Conservation (phyloP, 2,797 vertebrate species). For the Sebastes trivittatus region DNA sequence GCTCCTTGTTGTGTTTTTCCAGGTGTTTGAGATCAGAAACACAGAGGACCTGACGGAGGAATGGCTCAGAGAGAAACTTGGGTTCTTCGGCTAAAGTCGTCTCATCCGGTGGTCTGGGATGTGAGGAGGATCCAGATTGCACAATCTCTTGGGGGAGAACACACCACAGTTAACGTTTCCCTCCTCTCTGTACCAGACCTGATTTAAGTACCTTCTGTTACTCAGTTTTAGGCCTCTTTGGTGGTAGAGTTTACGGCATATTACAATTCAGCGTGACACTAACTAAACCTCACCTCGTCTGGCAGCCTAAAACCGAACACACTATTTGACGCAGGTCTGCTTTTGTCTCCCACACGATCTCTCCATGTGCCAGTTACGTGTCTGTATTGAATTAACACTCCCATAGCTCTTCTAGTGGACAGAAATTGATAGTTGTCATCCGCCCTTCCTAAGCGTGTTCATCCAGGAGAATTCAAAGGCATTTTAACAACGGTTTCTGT, state of each 20-base stretch:
- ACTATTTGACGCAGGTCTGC: conserved; percentile 56
- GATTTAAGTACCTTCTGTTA: conserved; percentile 29
- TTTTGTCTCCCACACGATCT: conserved; percentile 51
- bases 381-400: conserved; percentile 61
- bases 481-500: conserved; percentile 19
- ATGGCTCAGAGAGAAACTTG: conserved; percentile 85
- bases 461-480: conserved; percentile 23
- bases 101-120: conserved; percentile 5
- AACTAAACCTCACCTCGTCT: conserved; percentile 12
- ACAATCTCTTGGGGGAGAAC: conserved; percentile 59
- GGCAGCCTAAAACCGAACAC: conserved; percentile 26
- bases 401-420: conserved; percentile 26
- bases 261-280: not conserved
- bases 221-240: conserved; percentile 29
- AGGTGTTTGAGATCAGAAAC: conserved; percentile 88
- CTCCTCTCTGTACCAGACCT: conserved; percentile 56
- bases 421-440: conserved; percentile 7
- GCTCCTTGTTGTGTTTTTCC: not conserved
- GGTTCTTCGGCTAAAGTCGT: conserved; percentile 80
- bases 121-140: conserved; percentile 59
- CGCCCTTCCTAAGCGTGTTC: conserved; percentile 4
- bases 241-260: not conserved
- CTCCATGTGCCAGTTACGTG: conserved; percentile 62
- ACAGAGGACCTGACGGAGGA: conserved; percentile 87
- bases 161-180: conserved; percentile 62